Evolutionary conservation across 2,888 invertebrate genomes (phyloP).

Genomic region (Tridacna crocea): DNA sequence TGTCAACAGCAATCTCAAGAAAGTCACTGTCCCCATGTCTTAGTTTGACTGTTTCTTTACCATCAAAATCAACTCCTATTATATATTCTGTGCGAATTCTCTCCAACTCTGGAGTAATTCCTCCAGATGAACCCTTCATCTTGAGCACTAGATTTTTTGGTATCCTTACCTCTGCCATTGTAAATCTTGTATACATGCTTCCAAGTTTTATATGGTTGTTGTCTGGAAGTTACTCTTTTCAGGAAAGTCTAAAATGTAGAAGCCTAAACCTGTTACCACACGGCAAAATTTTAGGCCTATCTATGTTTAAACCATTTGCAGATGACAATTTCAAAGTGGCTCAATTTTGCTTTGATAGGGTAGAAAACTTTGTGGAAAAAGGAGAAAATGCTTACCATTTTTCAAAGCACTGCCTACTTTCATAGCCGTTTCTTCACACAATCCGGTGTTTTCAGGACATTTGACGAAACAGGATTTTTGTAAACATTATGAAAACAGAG

Average conservation of each 20-base stretch:
- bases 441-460: too few relatives aligned
- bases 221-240: not conserved
- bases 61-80: constrained; percentile 12
- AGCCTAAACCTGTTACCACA: too few relatives aligned
- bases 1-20: constrained; percentile 28
- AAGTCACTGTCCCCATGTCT: constrained; percentile 1
- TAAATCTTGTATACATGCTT: not conserved
- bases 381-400: too few relatives aligned
- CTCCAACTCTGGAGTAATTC: constrained; percentile 29
- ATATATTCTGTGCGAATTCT: constrained; percentile 13
- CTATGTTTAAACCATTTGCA: too few relatives aligned
- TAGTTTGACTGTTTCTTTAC: constrained; percentile 12
- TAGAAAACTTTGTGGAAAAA: too few relatives aligned
- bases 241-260: not conserved
- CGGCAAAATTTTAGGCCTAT: too few relatives aligned
- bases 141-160: constrained; percentile 1
- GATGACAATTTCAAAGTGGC: too few relatives aligned
- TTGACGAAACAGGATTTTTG: too few relatives aligned
- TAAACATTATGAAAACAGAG: too few relatives aligned
- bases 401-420: too few relatives aligned
- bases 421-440: too few relatives aligned
- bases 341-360: too few relatives aligned
- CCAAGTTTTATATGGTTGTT: not conserved
- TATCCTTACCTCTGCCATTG: not conserved
- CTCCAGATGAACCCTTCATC: constrained; percentile 21